These are phyloP conservation scores for Luperina nickerlii DNA, from an alignment of 2,888 invertebrate genomes.

Conservation along the genomic window DNA sequence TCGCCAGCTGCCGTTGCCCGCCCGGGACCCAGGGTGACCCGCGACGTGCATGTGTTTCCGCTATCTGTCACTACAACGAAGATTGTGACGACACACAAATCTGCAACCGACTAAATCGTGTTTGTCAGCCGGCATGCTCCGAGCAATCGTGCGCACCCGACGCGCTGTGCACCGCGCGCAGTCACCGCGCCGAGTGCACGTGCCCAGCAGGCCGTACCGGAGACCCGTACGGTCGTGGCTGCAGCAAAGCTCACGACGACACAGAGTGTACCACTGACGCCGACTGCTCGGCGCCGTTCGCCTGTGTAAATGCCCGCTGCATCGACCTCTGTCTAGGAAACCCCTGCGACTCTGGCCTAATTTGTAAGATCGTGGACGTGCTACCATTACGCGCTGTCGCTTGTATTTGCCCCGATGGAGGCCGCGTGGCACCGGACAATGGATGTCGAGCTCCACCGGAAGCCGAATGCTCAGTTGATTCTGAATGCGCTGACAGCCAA, in stretches of 20 bases:
- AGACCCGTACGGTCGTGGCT: slow-evolving; percentile 93
- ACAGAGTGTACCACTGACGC: slow-evolving; percentile 94
- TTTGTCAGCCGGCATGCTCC: slow-evolving; percentile 95
- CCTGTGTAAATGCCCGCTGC: slow-evolving; percentile 94
- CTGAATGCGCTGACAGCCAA: slow-evolving; percentile 94
- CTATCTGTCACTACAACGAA: slow-evolving; percentile 96
- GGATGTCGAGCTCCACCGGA: slow-evolving; percentile 92
- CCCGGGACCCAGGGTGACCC: slow-evolving; percentile 96
- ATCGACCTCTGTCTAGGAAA: slow-evolving; percentile 94
- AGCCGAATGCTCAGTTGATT: slow-evolving; percentile 92
- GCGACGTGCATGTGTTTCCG: slow-evolving; percentile 94
- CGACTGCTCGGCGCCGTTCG: slow-evolving; percentile 93
- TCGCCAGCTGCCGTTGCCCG: slow-evolving; percentile 95
- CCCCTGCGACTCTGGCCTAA: slow-evolving; percentile 94
- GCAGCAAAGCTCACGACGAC: slow-evolving; percentile 76
- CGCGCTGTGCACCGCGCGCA: slow-evolving; percentile 93
- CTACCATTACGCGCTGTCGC: slow-evolving; percentile 95
- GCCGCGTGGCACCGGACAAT: slow-evolving; percentile 93
- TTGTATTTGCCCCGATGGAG: slow-evolving; percentile 96
- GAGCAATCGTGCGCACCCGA: slow-evolving; percentile 95
- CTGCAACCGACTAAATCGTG: slow-evolving; percentile 95
- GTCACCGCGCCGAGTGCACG: slow-evolving; percentile 94
- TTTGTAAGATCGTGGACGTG: slow-evolving; percentile 94
- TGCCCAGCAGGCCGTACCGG: slow-evolving; percentile 94
- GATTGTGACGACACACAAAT: slow-evolving; percentile 96